These are phyloP conservation scores for Epinephelus fuscoguttatus DNA, from an alignment of 2,113 vertebrate genomes.

Conservation along the genomic window DNA sequence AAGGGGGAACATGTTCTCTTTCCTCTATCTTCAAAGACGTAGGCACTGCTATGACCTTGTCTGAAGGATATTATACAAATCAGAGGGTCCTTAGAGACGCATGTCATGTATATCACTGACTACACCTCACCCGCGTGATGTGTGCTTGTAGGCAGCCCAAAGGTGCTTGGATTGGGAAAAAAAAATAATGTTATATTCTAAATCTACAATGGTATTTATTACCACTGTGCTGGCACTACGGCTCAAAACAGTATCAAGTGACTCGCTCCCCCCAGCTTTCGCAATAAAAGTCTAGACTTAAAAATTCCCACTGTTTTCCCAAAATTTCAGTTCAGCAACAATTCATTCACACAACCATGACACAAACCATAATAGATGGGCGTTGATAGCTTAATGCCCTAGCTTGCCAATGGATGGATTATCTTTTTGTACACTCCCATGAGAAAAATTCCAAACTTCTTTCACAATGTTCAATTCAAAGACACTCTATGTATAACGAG, in stretches of 20 bases:
- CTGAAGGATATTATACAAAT: constrained; percentile 97
- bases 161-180: constrained; percentile 72
- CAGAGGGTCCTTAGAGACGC: constrained; percentile 92
- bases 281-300: background rate
- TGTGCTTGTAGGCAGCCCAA: constrained; percentile 90
- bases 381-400: constrained; percentile 67
- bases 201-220: constrained; percentile 2
- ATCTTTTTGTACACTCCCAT: constrained; percentile 66
- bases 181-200: constrained; percentile 2
- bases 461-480: constrained; percentile 63
- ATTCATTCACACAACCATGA: constrained; percentile 38
- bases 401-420: constrained; percentile 56
- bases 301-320: constrained; percentile 34
- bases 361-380: constrained; percentile 72
- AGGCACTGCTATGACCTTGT: constrained; percentile 91
- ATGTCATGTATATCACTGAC: constrained; percentile 96
- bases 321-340: constrained; percentile 52
- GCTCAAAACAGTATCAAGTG: background rate
- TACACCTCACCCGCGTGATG: constrained; percentile 94
- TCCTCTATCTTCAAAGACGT: constrained; percentile 81
- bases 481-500: constrained; percentile 18
- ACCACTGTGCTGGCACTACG: background rate
- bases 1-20: constrained; percentile 76
- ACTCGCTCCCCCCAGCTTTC: background rate
- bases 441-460: constrained; percentile 69